Base-by-base conservation (phyloP, 2,797 vertebrate species). In the Pogonophryne albipinna region DNA sequence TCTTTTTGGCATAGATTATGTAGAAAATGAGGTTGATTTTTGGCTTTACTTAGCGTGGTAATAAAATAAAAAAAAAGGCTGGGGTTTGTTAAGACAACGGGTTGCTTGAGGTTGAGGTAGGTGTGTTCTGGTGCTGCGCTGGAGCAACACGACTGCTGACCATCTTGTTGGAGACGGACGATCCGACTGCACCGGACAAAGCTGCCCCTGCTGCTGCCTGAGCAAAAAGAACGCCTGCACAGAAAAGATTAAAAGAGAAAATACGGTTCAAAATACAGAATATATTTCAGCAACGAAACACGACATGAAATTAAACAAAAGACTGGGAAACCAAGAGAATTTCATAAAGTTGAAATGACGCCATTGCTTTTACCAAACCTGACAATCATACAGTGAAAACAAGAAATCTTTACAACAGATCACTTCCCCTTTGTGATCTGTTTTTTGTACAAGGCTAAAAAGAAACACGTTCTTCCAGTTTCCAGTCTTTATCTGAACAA, bases 221-320 rank as follows among this genome's bases (percentile, higher is more conserved):
- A 76, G 97, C 97, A 45, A 98, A 99, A 71, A 99, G 95, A 80
- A 99, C 97, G 79, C 98, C 98, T 99, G 69, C 3, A 80, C 2
- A 50, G 74, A 59, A 65, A 80, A 46, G 52, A 17, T 82, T 1
- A 71, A 73, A 19, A 42, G 11, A 3, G n/a, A 71, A 71, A 27
- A 59, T 23, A 31, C 20, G 59, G 15, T 23, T 52, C 3, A 23
- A 19, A 62, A 49, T 1, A 59, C 1, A 59, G 27, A 67, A 7
- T 17, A 1, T 14, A 47, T 52, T 20, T 46, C 1, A 45, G n/a
- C 4, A 27, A 17, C 45, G 6, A 47, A 47, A 47, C 14, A 17
- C 45, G 8, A 16, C 14, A 47, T 47, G 45, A 47, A 47, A 47
- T 16, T 47, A 47, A 27, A 27, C 27, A 27, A 27, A 27, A 27